A percentile compares a stretch with the other conserved stretches of the same genome.
Evolutionary conservation across 2,888 invertebrate genomes (phyloP).

Genomic region (Luperina testacea): DNA sequence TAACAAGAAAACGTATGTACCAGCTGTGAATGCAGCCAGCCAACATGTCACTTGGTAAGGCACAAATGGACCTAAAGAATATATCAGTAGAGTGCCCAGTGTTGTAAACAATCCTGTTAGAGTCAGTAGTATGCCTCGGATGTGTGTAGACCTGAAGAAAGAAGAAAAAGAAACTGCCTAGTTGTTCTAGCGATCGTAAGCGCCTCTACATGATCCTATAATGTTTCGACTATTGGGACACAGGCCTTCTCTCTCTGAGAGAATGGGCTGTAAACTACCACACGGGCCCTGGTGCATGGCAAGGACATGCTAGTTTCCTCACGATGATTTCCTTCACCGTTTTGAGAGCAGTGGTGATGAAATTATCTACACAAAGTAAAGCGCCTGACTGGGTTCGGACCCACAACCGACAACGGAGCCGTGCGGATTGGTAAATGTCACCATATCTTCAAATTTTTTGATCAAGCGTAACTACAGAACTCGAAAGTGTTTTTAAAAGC

Average conservation of each 20-base stretch:
- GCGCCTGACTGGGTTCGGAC: too few species aligned
- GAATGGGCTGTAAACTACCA: not conserved
- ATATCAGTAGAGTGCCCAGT: slow-evolving; percentile 66
- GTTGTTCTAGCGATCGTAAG: not conserved
- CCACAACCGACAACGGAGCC: too few species aligned
- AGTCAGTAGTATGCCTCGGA: slow-evolving; percentile 70
- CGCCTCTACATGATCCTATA: not conserved
- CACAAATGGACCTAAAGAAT: slow-evolving; percentile 65
- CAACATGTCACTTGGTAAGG: slow-evolving; percentile 63
- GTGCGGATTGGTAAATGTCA: not conserved
- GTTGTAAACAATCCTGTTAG: slow-evolving; percentile 64
- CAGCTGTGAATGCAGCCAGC: slow-evolving; percentile 59
- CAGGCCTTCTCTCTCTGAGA: not conserved
- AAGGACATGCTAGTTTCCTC: too few species aligned
- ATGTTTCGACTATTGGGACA: not conserved
- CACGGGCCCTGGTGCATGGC: not conserved
- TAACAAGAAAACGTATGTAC: slow-evolving; percentile 26
- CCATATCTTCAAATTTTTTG: not conserved
- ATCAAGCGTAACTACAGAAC: not conserved
- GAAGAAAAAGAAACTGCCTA: not conserved
- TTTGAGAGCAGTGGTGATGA: too few species aligned
- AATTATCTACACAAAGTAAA: too few species aligned
- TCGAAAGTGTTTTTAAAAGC: not conserved
- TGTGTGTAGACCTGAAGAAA: slow-evolving; percentile 70
- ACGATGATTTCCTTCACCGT: too few species aligned